A percentile compares a stretch with the other conserved stretches of the same genome.
These are phyloP conservation scores for Channallabes apus DNA, from an alignment of 2,797 vertebrate genomes.

Conservation along the genomic window DNA sequence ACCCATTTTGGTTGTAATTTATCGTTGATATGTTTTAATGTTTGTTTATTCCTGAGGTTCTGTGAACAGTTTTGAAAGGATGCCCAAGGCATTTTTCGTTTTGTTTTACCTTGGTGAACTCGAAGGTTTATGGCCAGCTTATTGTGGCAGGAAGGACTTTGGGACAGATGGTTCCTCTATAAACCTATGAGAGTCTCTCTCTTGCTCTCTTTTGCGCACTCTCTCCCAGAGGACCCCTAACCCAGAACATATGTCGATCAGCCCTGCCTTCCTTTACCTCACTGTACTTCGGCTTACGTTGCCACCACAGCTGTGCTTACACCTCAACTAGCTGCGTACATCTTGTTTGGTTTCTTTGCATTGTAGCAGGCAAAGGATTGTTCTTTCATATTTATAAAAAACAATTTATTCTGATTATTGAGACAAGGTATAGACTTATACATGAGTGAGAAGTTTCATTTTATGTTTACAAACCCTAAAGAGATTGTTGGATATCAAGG, in stretches of 20 bases:
- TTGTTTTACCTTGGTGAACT: constrained; percentile 62
- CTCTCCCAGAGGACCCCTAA: constrained; percentile 56
- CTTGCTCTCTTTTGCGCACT: too few relatives aligned
- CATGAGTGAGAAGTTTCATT: constrained; percentile 22
- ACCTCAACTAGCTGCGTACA: constrained; percentile 21
- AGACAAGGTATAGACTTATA: background rate
- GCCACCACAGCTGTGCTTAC: constrained; percentile 39
- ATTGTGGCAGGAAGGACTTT: constrained; percentile 63
- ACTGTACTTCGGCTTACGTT: constrained; percentile 37
- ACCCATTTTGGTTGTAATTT: constrained; percentile 73
- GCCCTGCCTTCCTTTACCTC: constrained; percentile 43
- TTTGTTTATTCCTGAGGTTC: constrained; percentile 67
- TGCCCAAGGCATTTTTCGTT: constrained; percentile 71
- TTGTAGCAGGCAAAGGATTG: constrained; percentile 10
- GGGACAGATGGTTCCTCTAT: constrained; percentile 66
- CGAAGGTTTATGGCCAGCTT: constrained; percentile 65
- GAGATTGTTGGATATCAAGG: constrained; percentile 28
- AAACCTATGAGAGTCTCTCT: constrained; percentile 55
- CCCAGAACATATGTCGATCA: constrained; percentile 58
- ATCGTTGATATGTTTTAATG: constrained; percentile 59
- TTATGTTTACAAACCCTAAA: constrained; percentile 46
- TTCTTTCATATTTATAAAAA: constrained; percentile 26
- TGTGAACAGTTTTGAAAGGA: constrained; percentile 59
- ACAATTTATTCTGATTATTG: background rate
- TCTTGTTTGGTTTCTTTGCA: constrained; percentile 24